Evolutionary conservation across 2,888 invertebrate species (phyloP).

Genomic region (Odontothrips loti): DNA sequence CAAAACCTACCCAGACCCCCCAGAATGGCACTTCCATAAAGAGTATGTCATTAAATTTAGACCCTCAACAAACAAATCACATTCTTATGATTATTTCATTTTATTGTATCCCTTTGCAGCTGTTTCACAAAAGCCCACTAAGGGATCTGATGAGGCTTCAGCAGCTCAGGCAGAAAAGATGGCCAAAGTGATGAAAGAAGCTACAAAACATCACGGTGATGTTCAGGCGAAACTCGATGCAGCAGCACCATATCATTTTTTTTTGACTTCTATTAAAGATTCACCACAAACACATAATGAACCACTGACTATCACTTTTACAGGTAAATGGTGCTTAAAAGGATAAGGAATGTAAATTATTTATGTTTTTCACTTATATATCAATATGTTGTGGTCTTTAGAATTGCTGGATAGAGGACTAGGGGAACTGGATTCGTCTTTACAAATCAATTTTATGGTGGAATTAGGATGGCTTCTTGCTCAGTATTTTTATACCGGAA

Average conservation of each 20-base stretch:
- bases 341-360: not conserved
- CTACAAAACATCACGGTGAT: conserved; percentile 45
- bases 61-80: too few relatives aligned
- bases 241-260: conserved; percentile 68
- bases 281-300: conserved; percentile 61
- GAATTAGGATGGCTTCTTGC: conserved; percentile 84
- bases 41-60: too few relatives aligned
- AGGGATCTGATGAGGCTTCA: not conserved
- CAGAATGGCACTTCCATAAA: too few relatives aligned
- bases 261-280: conserved; percentile 67
- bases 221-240: conserved; percentile 63
- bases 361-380: too few relatives aligned
- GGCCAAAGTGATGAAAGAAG: conserved; percentile 39
- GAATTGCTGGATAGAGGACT: conserved; percentile 75
- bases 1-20: not conserved
- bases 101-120: too few relatives aligned
- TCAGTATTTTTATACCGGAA: conserved; percentile 74
- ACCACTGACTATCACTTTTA: conserved; percentile 63
- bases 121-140: too few relatives aligned
- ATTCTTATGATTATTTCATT: too few relatives aligned
- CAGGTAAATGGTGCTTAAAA: conserved; percentile 49
- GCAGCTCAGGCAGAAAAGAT: not conserved
- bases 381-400: conserved; percentile 40
- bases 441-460: conserved; percentile 93
- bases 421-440: conserved; percentile 65